Evolutionary conservation across 2,113 vertebrate species (phyloP).

Genomic region (Picathartes gymnocephalus): DNA sequence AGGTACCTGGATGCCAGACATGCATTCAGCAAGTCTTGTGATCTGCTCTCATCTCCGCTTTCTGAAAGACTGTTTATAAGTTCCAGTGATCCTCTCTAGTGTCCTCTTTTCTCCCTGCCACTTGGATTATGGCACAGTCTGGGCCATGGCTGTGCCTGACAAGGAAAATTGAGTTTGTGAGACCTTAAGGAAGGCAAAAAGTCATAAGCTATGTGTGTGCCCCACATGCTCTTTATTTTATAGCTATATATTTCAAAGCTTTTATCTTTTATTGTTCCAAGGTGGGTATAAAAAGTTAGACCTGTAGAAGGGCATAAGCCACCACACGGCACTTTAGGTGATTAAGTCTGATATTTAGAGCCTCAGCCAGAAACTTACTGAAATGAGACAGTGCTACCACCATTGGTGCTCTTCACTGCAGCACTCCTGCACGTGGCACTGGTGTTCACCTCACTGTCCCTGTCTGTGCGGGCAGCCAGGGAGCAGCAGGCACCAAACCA

Average conservation of each 20-base stretch:
- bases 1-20: background rate
- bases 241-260: background rate
- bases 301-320: background rate
- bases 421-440: background rate
- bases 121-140: background rate
- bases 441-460: background rate
- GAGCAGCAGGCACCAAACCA: background rate
- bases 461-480: background rate
- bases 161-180: background rate
- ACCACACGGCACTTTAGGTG: background rate
- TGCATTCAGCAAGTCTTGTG: background rate
- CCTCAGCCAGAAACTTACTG: background rate
- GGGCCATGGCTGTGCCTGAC: background rate
- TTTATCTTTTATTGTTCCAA: slow-evolving; percentile 1
- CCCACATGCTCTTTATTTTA: background rate
- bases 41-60: background rate
- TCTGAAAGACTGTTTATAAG: background rate
- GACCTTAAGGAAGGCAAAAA: background rate
- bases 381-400: background rate
- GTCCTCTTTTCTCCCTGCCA: background rate
- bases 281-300: background rate
- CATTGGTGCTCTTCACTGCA: background rate
- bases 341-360: background rate
- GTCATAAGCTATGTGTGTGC: background rate
- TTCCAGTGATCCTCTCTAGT: background rate